phyloP scores from a whole-genome alignment of 2,113 vertebrate genomes.

The Callopanchax toddi region DNA sequence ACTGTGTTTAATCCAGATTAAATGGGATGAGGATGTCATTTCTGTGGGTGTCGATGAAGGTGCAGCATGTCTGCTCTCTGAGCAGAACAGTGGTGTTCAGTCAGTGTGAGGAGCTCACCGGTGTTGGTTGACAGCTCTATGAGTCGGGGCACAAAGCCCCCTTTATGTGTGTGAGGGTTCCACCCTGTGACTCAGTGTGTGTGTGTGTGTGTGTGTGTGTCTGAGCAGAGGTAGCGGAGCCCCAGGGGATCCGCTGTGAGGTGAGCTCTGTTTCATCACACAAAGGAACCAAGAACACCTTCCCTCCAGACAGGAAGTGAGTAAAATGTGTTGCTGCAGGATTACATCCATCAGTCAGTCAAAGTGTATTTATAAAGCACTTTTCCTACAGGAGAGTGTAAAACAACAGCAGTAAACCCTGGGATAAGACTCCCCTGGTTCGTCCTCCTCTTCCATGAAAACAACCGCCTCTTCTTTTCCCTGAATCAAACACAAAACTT shows the following conservation, averaged over 20 bases:
- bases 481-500: not conserved
- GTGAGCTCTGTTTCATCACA: constrained; percentile 73
- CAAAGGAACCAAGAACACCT: constrained; percentile 69
- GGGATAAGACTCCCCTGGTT: too few relatives aligned
- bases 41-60: constrained; percentile 51
- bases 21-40: too few relatives aligned
- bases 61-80: constrained; percentile 51
- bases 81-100: constrained; percentile 67
- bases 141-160: constrained; percentile 74
- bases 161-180: constrained; percentile 74
- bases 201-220: constrained; percentile 37
- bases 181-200: constrained; percentile 71
- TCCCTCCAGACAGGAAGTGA: constrained; percentile 63
- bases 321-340: constrained; percentile 53
- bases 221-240: constrained; percentile 44
- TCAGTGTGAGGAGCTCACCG: constrained; percentile 62
- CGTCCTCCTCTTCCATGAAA: too few relatives aligned
- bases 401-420: too few relatives aligned
- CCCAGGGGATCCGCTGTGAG: constrained; percentile 61
- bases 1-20: too few relatives aligned
- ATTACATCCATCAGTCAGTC: constrained; percentile 58
- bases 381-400: too few relatives aligned
- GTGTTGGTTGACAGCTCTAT: constrained; percentile 76
- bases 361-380: too few relatives aligned
- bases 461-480: too few relatives aligned